Evolutionary conservation across 2,888 invertebrate species (phyloP), one percentile per base, ranked within the genome.

Genomic region (Crematogaster levior): DNA sequence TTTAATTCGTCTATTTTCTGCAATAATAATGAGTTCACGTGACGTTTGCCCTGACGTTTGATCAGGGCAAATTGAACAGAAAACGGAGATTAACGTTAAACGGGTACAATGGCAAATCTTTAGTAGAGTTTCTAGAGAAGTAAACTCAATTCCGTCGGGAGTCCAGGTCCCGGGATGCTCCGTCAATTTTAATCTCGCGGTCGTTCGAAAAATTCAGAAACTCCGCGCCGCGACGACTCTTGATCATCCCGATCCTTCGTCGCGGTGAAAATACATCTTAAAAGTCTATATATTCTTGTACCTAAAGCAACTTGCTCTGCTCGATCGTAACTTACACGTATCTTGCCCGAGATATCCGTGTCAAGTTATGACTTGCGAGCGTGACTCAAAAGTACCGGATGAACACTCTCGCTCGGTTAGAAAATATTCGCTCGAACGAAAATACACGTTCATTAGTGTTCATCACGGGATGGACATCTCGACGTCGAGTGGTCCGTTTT

Each of bases 91-190:
- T 34, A 65, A 75, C 12, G 48, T 77, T 72, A 63, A 83, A 81
- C 24, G 18, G 53, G 60, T 43, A 74, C 30, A 65, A 83, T 51
- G 51, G 37, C 60, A 46, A 74, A 46, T 81, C 27, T 37, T 60
- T 83, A 66, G 18, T 58, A n/a, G 30, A 73, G 15, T 83, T 68
- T 12, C 72, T 81, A 81, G 34, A 80, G 30, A 66, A 65, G 24
- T 81, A 56, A 83, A 83, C 43, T 81, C 81, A 83, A 83, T 81
- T 82, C 82, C 80, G 15, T 81, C 24, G 60, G 72, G 63, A 74
- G 74, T 43, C n/a, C 51, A 27, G 15, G n/a, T 63, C 37, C 34
- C 60, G 21, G n/a, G n/a, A 56, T 56, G 43, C 18, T 73, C 56
- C 43, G 27, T 75, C 56, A 24, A 24, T 43, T 58, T 68, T 51